Conservation (phyloP, 1,140 invertebrate genomes). For the Trichogramma pretiosum region DNA sequence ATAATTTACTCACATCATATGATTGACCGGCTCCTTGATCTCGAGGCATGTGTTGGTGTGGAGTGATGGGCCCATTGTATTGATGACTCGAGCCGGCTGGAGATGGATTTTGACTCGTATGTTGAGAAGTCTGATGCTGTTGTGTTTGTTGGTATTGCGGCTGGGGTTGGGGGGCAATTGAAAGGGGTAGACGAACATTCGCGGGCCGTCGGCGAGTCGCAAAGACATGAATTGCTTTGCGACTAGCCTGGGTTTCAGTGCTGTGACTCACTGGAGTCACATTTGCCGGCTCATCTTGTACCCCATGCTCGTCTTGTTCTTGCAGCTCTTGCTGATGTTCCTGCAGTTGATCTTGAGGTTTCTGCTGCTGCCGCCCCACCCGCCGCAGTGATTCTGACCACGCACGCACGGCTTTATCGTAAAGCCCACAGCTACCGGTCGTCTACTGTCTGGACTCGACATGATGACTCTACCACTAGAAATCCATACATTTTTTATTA, state of each 20-base stretch:
- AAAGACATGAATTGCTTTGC: too few relatives aligned
- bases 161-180: not conserved
- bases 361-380: not conserved
- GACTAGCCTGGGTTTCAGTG: slow-evolving; percentile 33
- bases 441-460: too few relatives aligned
- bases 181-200: not conserved
- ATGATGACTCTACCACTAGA: too few relatives aligned
- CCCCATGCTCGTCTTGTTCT: slow-evolving; percentile 16
- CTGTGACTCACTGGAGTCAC: slow-evolving; percentile 40
- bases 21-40: slow-evolving; percentile 18
- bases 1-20: slow-evolving; percentile 6
- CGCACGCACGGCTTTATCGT: too few relatives aligned
- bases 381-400: not conserved
- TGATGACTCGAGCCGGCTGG: slow-evolving; percentile 3
- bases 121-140: slow-evolving; percentile 4
- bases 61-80: not conserved
- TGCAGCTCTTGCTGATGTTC: not conserved
- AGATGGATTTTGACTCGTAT: too few relatives aligned
- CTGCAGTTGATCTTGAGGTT: not conserved
- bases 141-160: slow-evolving; percentile 1
- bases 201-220: slow-evolving; percentile 25
- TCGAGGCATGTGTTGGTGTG: slow-evolving; percentile 1
- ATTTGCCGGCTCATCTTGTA: slow-evolving; percentile 34
- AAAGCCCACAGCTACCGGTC: too few relatives aligned
- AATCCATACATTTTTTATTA: too few relatives aligned